Conservation (phyloP, 2,888 invertebrate genomes). For the Empis stercorea region DNA sequence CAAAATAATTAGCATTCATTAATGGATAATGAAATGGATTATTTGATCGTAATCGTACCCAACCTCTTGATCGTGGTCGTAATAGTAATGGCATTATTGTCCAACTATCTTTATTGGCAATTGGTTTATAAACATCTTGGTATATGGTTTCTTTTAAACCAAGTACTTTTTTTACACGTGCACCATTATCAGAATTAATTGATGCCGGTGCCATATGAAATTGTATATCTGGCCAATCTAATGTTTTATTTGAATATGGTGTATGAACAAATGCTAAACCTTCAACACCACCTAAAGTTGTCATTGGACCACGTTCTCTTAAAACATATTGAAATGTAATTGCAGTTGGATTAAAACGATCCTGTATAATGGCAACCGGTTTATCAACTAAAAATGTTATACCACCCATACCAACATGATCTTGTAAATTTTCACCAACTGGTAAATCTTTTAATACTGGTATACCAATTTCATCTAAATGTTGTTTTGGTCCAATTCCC, state of each 20-base stretch:
- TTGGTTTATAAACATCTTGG: constrained; percentile 65
- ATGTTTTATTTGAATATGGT: constrained; percentile 61
- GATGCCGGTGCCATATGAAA: constrained; percentile 89
- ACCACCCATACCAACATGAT: constrained; percentile 79
- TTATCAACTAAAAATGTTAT: constrained; percentile 52
- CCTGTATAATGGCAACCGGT: constrained; percentile 70
- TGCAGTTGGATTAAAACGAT: constrained; percentile 61
- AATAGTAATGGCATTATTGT: constrained; percentile 76
- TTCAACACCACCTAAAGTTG: constrained; percentile 75
- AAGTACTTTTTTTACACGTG: constrained; percentile 60
- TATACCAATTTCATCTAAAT: constrained; percentile 56
- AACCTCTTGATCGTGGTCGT: constrained; percentile 66
- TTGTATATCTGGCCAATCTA: constrained; percentile 77
- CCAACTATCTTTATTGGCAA: constrained; percentile 59
- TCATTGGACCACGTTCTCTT: constrained; percentile 72
- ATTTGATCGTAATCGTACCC: constrained; percentile 57
- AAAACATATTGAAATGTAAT: constrained; percentile 70
- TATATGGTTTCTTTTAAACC: constrained; percentile 71
- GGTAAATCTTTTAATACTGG: constrained; percentile 60
- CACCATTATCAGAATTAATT: constrained; percentile 65
- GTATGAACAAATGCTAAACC: constrained; percentile 80
- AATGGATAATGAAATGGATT: constrained; percentile 80
- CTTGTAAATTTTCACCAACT: constrained; percentile 74
- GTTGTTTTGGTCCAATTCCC: constrained; percentile 63
- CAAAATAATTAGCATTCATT: constrained; percentile 87